phyloP scores from a whole-genome alignment of 2,113 vertebrate genomes.

The Neogobius melanostomus region DNA sequence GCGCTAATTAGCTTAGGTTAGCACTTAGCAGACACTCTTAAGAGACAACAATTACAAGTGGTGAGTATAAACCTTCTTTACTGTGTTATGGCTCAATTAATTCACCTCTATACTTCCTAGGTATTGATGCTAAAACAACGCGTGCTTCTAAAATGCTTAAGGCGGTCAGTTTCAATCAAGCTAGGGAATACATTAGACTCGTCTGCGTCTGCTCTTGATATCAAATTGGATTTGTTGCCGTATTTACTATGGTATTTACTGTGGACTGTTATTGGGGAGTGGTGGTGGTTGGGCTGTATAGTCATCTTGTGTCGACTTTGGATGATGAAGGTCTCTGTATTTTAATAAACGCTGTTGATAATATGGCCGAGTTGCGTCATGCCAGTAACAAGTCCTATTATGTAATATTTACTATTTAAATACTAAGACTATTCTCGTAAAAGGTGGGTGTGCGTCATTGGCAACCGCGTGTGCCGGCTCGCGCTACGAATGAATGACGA shows the following conservation, averaged over 20 bases:
- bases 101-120: background rate
- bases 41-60: constrained; percentile 40
- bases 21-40: constrained; percentile 27
- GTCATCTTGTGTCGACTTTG: constrained; percentile 11
- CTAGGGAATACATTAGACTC: too few relatives aligned
- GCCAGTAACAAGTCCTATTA: too few relatives aligned
- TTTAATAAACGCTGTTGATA: too few relatives aligned
- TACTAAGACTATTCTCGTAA: background rate
- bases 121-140: background rate
- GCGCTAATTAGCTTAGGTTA: constrained; percentile 66
- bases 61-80: constrained; percentile 49
- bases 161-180: too few relatives aligned
- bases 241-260: background rate
- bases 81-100: background rate
- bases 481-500: constrained; percentile 58
- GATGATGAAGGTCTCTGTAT: background rate
- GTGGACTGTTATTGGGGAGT: background rate
- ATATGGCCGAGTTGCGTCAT: too few relatives aligned
- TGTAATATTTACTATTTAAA: too few relatives aligned
- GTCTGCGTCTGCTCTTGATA: background rate
- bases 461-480: background rate
- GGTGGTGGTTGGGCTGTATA: background rate
- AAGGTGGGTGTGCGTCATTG: background rate
- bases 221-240: background rate
- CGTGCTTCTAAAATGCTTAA: too few relatives aligned